Conservation (phyloP, 2,113 vertebrate species). For the Ariopsis seemanni region DNA sequence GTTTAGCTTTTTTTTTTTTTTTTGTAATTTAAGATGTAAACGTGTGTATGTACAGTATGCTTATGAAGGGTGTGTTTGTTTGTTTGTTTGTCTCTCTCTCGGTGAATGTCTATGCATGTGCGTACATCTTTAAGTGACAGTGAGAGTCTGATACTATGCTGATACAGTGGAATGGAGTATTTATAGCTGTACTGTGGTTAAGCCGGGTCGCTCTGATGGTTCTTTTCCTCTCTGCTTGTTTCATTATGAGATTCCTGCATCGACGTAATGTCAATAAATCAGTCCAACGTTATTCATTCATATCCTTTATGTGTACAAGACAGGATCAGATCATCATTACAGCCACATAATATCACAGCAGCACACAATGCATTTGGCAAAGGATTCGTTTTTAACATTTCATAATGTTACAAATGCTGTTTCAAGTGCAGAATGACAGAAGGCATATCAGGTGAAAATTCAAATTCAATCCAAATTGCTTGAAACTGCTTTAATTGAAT, state of each 20-base stretch:
- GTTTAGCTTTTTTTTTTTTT: background rate
- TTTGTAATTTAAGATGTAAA: conserved; percentile 1
- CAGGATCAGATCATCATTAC: conserved; percentile 10
- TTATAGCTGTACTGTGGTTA: conserved; percentile 90
- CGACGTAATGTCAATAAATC: conserved; percentile 3
- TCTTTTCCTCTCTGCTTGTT: conserved; percentile 57
- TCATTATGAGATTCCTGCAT: conserved; percentile 75
- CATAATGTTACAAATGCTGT: background rate
- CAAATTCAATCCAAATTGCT: too few species aligned
- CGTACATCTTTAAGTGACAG: conserved; percentile 42
- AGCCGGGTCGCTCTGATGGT: conserved; percentile 90
- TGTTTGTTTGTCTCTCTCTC: background rate
- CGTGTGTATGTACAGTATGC: background rate
- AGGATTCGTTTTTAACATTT: background rate
- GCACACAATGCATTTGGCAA: background rate
- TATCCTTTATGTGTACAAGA: conserved; percentile 4
- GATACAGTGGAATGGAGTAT: conserved; percentile 71
- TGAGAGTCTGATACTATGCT: conserved; percentile 10
- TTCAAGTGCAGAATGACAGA: background rate
- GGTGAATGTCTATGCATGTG: conserved; percentile 81
- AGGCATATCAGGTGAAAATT: too few species aligned
- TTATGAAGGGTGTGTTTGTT: background rate
- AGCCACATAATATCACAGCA: background rate
- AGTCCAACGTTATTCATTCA: conserved; percentile 2
- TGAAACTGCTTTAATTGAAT: too few species aligned